These are phyloP conservation scores for Lypha dubia DNA, from an alignment of 2,888 invertebrate genomes.

Conservation along the genomic window DNA sequence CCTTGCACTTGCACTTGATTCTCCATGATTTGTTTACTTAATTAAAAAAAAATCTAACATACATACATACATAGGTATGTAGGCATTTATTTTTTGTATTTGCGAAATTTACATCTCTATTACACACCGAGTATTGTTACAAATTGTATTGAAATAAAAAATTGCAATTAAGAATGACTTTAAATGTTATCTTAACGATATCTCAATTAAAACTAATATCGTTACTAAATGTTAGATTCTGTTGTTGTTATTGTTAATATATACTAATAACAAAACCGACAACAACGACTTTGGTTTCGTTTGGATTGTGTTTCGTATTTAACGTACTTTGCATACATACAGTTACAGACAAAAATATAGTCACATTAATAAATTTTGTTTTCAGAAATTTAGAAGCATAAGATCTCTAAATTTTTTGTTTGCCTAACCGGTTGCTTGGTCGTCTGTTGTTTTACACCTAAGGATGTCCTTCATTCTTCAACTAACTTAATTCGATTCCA, in stretches of 20 bases:
- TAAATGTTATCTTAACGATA: conserved; percentile 59
- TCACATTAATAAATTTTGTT: no score
- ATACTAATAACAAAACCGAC: conserved; percentile 42
- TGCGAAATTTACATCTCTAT: not conserved
- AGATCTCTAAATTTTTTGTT: no score
- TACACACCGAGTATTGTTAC: not conserved
- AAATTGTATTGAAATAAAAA: not conserved
- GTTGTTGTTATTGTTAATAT: conserved; percentile 37
- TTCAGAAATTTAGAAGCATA: no score
- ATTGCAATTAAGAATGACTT: conserved; percentile 38
- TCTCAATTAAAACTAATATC: conserved; percentile 64
- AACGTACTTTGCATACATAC: not conserved
- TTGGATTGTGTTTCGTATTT: conserved; percentile 45
- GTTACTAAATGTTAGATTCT: conserved; percentile 39
- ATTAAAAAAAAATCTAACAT: conserved; percentile 1
- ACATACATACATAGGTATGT: no score
- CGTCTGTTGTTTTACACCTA: no score
- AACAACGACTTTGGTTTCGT: conserved; percentile 46
- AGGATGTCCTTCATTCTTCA: no score
- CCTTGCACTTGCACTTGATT: conserved; percentile 58
- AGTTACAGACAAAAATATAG: no score
- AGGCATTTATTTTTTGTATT: not conserved
- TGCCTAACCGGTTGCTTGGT: no score
- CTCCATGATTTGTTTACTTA: not conserved
- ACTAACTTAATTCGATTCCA: no score